phyloP scores from a whole-genome alignment of 92 coral and sea anemone species.

The Diadumene lineata region DNA sequence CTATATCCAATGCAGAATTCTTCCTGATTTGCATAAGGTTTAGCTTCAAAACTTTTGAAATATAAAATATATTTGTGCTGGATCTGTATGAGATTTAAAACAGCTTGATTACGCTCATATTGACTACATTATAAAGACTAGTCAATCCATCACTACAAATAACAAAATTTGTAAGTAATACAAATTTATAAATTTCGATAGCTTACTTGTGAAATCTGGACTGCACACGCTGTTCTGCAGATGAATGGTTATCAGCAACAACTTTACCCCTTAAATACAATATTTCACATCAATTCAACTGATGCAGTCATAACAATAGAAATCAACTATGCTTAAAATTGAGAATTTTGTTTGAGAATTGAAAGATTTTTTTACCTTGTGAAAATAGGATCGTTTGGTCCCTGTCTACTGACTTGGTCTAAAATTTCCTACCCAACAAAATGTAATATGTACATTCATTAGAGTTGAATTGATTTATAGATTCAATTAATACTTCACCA shows the following conservation, averaged over 20 bases:
- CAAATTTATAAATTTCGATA: not conserved
- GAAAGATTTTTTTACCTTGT: constrained; percentile 60
- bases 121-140: too few relatives aligned
- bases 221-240: constrained; percentile 53
- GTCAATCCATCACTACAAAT: too few relatives aligned
- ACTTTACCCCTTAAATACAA: constrained; percentile 36
- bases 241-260: constrained; percentile 22
- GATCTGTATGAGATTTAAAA: too few relatives aligned
- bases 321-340: not conserved
- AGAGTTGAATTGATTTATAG: too few relatives aligned
- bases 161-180: not conserved
- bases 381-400: constrained; percentile 79
- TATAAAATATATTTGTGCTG: too few relatives aligned
- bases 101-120: too few relatives aligned
- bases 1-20: too few relatives aligned
- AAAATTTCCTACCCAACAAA: constrained; percentile 73
- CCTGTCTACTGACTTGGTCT: constrained; percentile 86
- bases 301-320: too few relatives aligned
- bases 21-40: too few relatives aligned
- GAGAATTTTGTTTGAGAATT: not conserved
- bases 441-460: not conserved
- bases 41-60: too few relatives aligned
- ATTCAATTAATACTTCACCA: too few relatives aligned
- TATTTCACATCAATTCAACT: too few relatives aligned
- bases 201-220: constrained; percentile 61